Base-by-base conservation (phyloP, 2,113 vertebrate species). In the Zeus faber region DNA sequence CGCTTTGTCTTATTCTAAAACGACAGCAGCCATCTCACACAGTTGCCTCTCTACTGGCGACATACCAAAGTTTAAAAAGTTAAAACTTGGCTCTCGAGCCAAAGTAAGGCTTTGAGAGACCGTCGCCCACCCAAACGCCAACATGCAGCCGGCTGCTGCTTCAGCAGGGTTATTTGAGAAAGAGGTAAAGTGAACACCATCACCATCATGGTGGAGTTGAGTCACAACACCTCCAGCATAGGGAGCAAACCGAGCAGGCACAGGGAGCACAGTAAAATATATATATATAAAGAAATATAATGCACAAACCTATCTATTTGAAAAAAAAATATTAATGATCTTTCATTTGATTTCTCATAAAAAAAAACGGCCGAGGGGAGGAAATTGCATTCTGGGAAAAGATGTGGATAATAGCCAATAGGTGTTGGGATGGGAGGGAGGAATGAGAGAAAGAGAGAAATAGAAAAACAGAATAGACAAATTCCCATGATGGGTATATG, bases 341-440 rank as follows among this genome's bases (percentile, higher is more conserved):
- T 88, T 88, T 77, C 88, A 91, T 87, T 90, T 88, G 86, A 85
- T 87, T n/a, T 92, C 90, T 91, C 91, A 94, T 96, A 94, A 89
- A 88, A 6, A n/a, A 69, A 88, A 69, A 87, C 84, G 74, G 72
- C 77, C 22, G 61, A 53, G 88, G 83, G 83, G 9, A 37, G 31
- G 76, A 91, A 92, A 97, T 97, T 93, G 89, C 90, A 88, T 94
- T 93, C 86, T 91, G 77, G 89, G 90, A 88, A 88, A 87, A 72
- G 41, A 40, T 55, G 91, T 90, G 89, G 82, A 92, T 96, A 95
- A 96, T 95, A 91, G 91, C 84, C 85, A 85, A 85, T 87, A 86
- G 84, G 84, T 85, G 76, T 86, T 79, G 72, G 64, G 65, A 65
- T 63, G 74, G 74, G 67, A n/a, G 62, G 67, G 76, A 71, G 65